Evolutionary conservation across 1,140 invertebrate species (phyloP), one percentile per base, ranked within the genome.

Genomic region (Hypsibius dujardini): DNA sequence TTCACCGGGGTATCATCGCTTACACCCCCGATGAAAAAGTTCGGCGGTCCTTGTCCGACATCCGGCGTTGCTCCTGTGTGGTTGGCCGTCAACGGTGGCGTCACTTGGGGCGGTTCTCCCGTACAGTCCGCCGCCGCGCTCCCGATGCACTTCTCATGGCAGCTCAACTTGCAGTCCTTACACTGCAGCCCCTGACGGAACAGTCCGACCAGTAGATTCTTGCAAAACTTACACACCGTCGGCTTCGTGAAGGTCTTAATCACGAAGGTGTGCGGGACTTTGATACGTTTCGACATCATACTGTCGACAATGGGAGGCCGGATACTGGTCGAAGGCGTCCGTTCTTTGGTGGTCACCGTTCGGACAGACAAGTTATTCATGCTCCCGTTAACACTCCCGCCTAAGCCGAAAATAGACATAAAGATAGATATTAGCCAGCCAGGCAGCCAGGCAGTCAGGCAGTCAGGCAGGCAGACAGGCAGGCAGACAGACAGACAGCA

Each of bases 51-150:
- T 28, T 28, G 28, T 12, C 50, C 50, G 50, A 7, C n/a, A 56
- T 56, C 50, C 50, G 50, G n/a, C 50, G 50, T 56, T 7, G 50
- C 7, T 7, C n/a, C 50, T n/a, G 50, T 56, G 7, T 56, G 50
- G 50, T n/a, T n/a, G 50, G n/a, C 50, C 7, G 50, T n/a, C 7
- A n/a, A 12, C 7, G 50, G 50, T n/a, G 50, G n/a, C 7, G 50
- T 42, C 62, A 42, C 42, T 12, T 12, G 45, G 12, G 80, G 81
- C n/a, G 80, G 78, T 80, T 96, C 92, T 15, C 91, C 94, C 28
- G 89, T 87, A 83, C 95, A 98, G 80, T 97, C 91, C 81, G 92
- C 95, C 40, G 93, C 91, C 74, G 96, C 89, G 81, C 88, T 87
- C 46, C 92, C 89, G 73, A 92, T 84, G 81, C 95, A 98, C 80